Conservation (phyloP, 2,888 invertebrate genomes). For the Hybos culiciformis region DNA sequence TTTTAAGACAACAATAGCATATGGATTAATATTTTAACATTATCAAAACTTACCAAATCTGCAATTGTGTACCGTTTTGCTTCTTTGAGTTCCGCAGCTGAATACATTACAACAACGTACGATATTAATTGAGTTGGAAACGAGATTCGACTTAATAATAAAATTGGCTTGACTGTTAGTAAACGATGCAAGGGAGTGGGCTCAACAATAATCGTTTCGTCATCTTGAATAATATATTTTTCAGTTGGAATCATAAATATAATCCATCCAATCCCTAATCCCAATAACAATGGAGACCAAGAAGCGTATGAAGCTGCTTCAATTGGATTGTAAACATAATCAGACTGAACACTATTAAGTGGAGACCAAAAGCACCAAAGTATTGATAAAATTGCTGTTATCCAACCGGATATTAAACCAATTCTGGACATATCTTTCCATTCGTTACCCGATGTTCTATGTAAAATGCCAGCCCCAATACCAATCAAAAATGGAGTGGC, state of each 20-base stretch:
- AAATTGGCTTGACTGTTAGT: slow-evolving; percentile 41
- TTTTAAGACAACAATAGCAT: neutral
- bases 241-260: slow-evolving; percentile 37
- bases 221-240: slow-evolving; percentile 16
- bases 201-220: slow-evolving; percentile 22
- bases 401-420: slow-evolving; percentile 22
- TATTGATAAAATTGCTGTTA: slow-evolving; percentile 20
- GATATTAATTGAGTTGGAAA: slow-evolving; percentile 53
- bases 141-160: slow-evolving; percentile 49
- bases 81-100: slow-evolving; percentile 46
- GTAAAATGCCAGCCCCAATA: slow-evolving; percentile 44
- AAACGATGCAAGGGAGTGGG: slow-evolving; percentile 20
- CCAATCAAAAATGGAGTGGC: slow-evolving; percentile 53
- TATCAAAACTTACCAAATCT: slow-evolving; percentile 40
- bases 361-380: slow-evolving; percentile 47
- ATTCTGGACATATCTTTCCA: slow-evolving; percentile 1
- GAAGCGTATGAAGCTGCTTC: slow-evolving; percentile 52
- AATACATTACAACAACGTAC: slow-evolving; percentile 51
- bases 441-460: slow-evolving; percentile 26
- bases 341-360: slow-evolving; percentile 41
- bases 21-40: neutral
- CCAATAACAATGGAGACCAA: slow-evolving; percentile 47
- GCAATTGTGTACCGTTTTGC: slow-evolving; percentile 44
- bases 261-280: slow-evolving; percentile 47
- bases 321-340: slow-evolving; percentile 44